Conservation (phyloP, 92 coral and sea anemone genomes). For the Zoanthus sansibaricus region DNA sequence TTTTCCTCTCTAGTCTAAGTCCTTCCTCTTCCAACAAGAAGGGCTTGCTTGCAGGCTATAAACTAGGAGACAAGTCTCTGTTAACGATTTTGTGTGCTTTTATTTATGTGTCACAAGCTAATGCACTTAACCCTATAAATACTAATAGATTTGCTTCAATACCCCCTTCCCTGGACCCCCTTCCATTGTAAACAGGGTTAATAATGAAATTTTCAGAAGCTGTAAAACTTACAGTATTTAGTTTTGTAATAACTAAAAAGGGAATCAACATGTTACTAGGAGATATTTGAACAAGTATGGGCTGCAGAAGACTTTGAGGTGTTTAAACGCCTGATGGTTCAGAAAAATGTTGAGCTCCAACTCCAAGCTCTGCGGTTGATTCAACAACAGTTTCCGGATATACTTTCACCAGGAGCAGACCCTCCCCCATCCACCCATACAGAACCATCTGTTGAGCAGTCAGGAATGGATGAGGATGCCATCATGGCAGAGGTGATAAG, state of each 20-base stretch:
- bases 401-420: slow-evolving; percentile 26
- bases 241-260: not conserved
- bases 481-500: slow-evolving; percentile 88
- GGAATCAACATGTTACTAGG: slow-evolving; percentile 49
- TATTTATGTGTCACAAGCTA: no score
- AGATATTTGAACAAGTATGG: slow-evolving; percentile 96
- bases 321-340: slow-evolving; percentile 88
- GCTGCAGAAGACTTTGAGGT: slow-evolving; percentile 97
- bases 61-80: no score
- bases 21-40: not conserved
- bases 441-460: not conserved
- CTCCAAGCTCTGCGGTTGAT: slow-evolving; percentile 91
- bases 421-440: slow-evolving; percentile 24
- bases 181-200: no score
- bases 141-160: no score
- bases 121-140: no score
- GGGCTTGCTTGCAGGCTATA: no score
- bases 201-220: not conserved
- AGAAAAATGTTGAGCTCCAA: slow-evolving; percentile 91
- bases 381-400: slow-evolving; percentile 67
- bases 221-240: not conserved
- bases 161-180: no score
- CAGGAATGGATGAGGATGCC: slow-evolving; percentile 79
- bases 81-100: no score
- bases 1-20: no score